A percentile compares a stretch with the other conserved stretches of the same genome.
phyloP scores from a whole-genome alignment of 2,113 vertebrate genomes.

The Henicopernis longicauda region DNA sequence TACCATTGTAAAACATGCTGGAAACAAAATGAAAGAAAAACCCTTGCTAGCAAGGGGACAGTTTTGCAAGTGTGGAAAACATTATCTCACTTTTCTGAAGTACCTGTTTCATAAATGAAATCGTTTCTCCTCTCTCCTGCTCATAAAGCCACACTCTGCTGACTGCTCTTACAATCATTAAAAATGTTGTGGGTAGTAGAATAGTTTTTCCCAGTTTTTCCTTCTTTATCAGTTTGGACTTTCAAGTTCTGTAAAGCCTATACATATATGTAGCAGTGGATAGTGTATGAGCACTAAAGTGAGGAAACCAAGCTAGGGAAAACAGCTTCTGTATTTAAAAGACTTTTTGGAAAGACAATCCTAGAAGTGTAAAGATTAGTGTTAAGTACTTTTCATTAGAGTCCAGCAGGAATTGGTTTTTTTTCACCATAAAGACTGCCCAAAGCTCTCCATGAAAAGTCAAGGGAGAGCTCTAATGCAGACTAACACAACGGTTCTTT shows the following conservation, averaged over 20 bases:
- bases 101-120: background rate
- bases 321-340: background rate
- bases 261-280: rapidly evolving
- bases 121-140: background rate
- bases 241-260: background rate
- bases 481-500: background rate
- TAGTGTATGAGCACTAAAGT: background rate
- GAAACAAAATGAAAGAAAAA: background rate
- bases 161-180: background rate
- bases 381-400: background rate
- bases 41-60: background rate
- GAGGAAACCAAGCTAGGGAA: background rate
- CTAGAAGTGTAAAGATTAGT: background rate
- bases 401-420: background rate
- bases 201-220: background rate
- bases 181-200: background rate
- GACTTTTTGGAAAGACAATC: background rate
- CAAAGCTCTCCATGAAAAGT: background rate
- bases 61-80: background rate
- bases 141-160: background rate
- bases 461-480: background rate
- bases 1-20: background rate
- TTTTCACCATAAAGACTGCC: background rate
- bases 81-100: background rate
- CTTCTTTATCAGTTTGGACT: background rate